A percentile compares a stretch with the other conserved stretches of the same genome.
Evolutionary conservation across 1,140 invertebrate species (phyloP).

Genomic region (Euwallacea similis): DNA sequence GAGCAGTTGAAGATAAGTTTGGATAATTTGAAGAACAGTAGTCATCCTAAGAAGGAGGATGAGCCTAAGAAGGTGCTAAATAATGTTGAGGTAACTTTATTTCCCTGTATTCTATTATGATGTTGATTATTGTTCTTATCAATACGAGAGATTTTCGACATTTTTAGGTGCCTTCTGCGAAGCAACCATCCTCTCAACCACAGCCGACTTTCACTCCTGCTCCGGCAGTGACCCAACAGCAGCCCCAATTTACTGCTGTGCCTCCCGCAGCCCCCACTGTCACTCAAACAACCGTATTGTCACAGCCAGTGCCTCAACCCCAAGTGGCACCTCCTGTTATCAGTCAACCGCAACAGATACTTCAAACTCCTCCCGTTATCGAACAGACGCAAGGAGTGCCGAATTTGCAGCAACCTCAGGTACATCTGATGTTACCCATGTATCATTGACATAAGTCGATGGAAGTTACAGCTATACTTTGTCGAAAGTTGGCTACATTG

Average conservation of each 20-base stretch:
- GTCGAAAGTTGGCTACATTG: no score
- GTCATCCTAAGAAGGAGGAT: constrained; percentile 49
- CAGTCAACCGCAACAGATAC: constrained; percentile 15
- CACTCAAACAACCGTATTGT: not conserved
- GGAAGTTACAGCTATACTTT: no score
- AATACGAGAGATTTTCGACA: not conserved
- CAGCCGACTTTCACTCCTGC: constrained; percentile 18
- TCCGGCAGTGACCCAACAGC: constrained; percentile 10
- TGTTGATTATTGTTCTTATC: not conserved
- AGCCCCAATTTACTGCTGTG: constrained; percentile 17
- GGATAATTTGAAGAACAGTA: constrained; percentile 59
- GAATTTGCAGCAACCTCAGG: constrained; percentile 3
- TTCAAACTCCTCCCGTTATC: constrained; percentile 3
- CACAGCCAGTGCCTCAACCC: constrained; percentile 16
- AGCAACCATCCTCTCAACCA: constrained; percentile 13
- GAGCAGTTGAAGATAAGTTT: constrained; percentile 60
- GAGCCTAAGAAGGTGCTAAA: constrained; percentile 43
- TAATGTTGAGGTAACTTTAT: constrained; percentile 27
- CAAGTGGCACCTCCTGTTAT: not conserved
- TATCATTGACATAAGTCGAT: no score
- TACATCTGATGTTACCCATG: not conserved
- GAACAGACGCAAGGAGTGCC: not conserved
- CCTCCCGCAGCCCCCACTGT: not conserved
- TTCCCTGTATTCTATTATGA: not conserved
- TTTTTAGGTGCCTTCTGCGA: constrained; percentile 18